Conservation (phyloP, 2,888 invertebrate species). For the Spisula subtruncata region DNA sequence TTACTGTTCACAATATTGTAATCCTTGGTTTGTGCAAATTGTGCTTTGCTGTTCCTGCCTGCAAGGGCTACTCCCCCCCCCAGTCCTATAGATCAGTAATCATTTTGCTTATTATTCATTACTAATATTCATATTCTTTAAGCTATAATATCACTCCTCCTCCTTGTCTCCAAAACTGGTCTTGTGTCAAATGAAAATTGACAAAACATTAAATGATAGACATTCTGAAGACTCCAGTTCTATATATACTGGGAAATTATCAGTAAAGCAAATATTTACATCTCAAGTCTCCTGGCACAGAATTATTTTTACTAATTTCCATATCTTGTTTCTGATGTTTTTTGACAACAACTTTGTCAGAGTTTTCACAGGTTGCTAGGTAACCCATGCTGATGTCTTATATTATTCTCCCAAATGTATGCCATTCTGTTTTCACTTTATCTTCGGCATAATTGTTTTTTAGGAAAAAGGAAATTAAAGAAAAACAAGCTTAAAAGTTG, state of each 20-base stretch:
- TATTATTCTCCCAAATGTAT: background rate
- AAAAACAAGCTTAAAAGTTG: no score
- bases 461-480: no score
- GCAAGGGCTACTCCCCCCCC: no score
- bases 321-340: background rate
- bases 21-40: no score
- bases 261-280: background rate
- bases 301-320: slow-evolving; percentile 11
- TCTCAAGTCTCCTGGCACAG: background rate
- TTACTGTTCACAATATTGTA: no score
- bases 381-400: background rate
- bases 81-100: no score
- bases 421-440: background rate
- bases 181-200: slow-evolving; percentile 4
- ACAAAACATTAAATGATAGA: background rate
- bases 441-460: background rate
- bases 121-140: background rate
- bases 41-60: no score
- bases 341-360: background rate
- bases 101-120: background rate
- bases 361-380: background rate
- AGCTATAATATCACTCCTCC: background rate
- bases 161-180: background rate
- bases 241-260: background rate
- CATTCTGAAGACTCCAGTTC: background rate